Conservation (phyloP, 2,888 invertebrate species). For the Noctuana brunneofusca region DNA sequence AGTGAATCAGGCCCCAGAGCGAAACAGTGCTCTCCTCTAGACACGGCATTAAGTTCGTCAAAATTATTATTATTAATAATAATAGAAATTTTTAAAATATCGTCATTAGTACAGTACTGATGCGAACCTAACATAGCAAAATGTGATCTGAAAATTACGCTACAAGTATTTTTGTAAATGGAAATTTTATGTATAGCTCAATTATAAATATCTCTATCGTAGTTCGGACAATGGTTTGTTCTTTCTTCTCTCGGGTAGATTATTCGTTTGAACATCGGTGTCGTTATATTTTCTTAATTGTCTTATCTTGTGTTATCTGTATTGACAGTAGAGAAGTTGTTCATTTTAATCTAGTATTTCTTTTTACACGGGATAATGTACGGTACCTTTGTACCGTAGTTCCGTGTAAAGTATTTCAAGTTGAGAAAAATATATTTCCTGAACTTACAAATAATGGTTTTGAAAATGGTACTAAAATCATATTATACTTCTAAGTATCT, state of each 20-base stretch:
- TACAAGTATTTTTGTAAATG: conserved; percentile 80
- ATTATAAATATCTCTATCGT: conserved; percentile 67
- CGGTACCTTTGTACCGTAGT: conserved; percentile 22
- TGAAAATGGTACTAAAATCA: conserved; percentile 10
- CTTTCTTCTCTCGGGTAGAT: conserved; percentile 39
- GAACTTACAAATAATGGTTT: conserved; percentile 22
- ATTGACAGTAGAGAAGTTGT: conserved; percentile 36
- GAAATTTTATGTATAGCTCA: conserved; percentile 78
- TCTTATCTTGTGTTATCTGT: too few relatives aligned
- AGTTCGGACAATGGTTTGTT: conserved; percentile 37
- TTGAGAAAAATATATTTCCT: conserved; percentile 19
- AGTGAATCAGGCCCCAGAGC: conserved; percentile 18
- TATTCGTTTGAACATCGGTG: conserved; percentile 40
- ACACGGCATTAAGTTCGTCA: conserved; percentile 16
- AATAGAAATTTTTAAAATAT: conserved; percentile 24
- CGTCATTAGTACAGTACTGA: conserved; percentile 14
- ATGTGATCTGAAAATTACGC: conserved; percentile 79
- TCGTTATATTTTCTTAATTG: conserved; percentile 40
- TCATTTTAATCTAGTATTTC: conserved; percentile 9
- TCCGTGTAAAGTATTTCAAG: conserved; percentile 41
- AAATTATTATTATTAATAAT: conserved; percentile 2
- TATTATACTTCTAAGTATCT: not conserved
- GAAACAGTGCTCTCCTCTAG: not conserved
- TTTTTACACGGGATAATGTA: not conserved
- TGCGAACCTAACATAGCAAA: conserved; percentile 56